phyloP scores from a whole-genome alignment of 2,113 vertebrate genomes.

The Seriola dumerili region DNA sequence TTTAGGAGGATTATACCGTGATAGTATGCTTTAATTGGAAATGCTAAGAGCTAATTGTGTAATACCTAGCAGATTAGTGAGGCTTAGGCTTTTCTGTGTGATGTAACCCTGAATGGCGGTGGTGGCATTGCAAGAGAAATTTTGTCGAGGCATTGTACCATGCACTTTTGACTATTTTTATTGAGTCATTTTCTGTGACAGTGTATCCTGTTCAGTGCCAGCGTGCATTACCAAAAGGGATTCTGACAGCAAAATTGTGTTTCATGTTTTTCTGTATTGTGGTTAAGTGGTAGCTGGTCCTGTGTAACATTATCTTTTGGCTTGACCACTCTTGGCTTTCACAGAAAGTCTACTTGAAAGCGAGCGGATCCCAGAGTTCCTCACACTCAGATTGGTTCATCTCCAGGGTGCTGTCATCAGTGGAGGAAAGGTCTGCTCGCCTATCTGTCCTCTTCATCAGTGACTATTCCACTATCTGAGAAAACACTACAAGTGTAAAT shows the following conservation, averaged over 20 bases:
- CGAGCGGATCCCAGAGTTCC: slow-evolving; percentile 81
- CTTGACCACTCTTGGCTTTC: slow-evolving; percentile 10
- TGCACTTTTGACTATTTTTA: background rate
- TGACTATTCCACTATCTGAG: background rate
- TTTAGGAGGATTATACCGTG: slow-evolving; percentile 48
- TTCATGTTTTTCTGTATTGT: background rate
- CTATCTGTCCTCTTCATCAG: slow-evolving; percentile 17
- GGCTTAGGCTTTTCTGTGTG: slow-evolving; percentile 22
- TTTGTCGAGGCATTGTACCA: background rate
- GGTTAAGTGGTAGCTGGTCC: background rate
- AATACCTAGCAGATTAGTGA: slow-evolving; percentile 43
- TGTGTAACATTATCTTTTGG: slow-evolving; percentile 12
- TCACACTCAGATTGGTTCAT: slow-evolving; percentile 89
- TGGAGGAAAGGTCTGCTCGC: slow-evolving; percentile 88
- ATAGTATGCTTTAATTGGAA: slow-evolving; percentile 44
- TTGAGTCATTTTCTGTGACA: background rate
- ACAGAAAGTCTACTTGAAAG: slow-evolving; percentile 88
- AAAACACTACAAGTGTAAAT: slow-evolving; percentile 17
- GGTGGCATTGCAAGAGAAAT: background rate
- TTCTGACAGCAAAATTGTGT: background rate
- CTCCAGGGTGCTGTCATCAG: slow-evolving; percentile 92
- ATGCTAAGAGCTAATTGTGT: slow-evolving; percentile 51
- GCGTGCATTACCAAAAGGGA: background rate
- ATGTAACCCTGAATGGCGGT: slow-evolving; percentile 25
- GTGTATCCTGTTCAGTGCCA: background rate